These are phyloP conservation scores for Liodrosophila aerea DNA, from an alignment of 2,888 invertebrate species.

Conservation along the genomic window DNA sequence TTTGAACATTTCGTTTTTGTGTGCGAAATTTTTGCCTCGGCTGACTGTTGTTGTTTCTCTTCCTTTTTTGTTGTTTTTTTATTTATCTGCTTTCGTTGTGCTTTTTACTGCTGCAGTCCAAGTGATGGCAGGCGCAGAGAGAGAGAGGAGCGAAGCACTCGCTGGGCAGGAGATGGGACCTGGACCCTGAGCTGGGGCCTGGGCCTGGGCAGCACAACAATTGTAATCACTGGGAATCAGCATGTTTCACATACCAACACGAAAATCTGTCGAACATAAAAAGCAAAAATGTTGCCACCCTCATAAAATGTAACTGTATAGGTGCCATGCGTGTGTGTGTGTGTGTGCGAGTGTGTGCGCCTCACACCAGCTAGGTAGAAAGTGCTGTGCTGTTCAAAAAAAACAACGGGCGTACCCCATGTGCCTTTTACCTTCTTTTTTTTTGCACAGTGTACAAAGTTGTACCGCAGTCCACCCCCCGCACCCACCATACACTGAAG, in stretches of 20 bases:
- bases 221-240: slow-evolving; percentile 77
- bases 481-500: background rate
- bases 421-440: slow-evolving; percentile 19
- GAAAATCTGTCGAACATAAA: slow-evolving; percentile 77
- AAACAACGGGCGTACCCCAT: slow-evolving; percentile 17
- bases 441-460: slow-evolving; percentile 48
- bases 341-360: slow-evolving; percentile 6
- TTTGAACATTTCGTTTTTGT: slow-evolving; percentile 44
- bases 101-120: slow-evolving; percentile 59
- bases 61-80: slow-evolving; percentile 33
- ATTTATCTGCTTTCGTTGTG: slow-evolving; percentile 62
- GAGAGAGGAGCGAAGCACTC: slow-evolving; percentile 1
- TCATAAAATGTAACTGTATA: slow-evolving; percentile 67
- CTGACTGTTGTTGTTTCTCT: slow-evolving; percentile 10
- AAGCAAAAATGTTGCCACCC: slow-evolving; percentile 68
- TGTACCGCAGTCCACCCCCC: slow-evolving; percentile 15
- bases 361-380: slow-evolving; percentile 33
- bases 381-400: slow-evolving; percentile 63
- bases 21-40: slow-evolving; percentile 45
- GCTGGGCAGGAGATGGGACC: slow-evolving; percentile 4
- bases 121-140: slow-evolving; percentile 17
- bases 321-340: slow-evolving; percentile 35
- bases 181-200: background rate
- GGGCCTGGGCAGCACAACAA: slow-evolving; percentile 55
- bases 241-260: slow-evolving; percentile 78